These are phyloP conservation scores for Tarsius wallacei DNA, from an alignment of 2,797 vertebrate genomes.

Conservation along the genomic window DNA sequence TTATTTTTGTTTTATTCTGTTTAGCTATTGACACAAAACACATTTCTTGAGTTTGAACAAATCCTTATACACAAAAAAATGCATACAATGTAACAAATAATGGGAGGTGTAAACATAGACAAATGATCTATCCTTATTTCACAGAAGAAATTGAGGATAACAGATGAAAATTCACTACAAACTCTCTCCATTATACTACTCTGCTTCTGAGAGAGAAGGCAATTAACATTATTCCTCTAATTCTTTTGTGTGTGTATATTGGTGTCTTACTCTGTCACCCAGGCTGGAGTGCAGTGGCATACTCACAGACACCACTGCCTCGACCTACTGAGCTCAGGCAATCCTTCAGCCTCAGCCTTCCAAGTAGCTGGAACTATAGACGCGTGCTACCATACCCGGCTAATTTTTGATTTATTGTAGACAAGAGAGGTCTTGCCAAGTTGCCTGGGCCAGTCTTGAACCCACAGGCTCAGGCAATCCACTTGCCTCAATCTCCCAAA, in stretches of 20 bases:
- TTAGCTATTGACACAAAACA: conserved; percentile 21
- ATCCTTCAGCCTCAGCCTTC: too few relatives aligned
- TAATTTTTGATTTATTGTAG: too few relatives aligned
- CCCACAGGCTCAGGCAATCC: too few relatives aligned
- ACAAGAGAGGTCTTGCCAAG: too few relatives aligned
- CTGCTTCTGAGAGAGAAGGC: conserved; percentile 26
- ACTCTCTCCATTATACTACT: neutral
- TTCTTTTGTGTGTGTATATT: neutral
- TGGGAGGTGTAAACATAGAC: neutral
- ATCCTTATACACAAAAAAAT: conserved; percentile 50
- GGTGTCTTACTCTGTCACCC: too few relatives aligned
- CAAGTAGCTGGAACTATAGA: too few relatives aligned
- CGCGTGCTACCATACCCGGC: too few relatives aligned
- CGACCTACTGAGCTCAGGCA: too few relatives aligned
- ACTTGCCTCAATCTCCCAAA: too few relatives aligned
- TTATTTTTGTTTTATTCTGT: neutral
- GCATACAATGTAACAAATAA: neutral
- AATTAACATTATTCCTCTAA: neutral
- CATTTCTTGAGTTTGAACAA: conserved; percentile 36
- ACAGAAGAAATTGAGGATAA: neutral
- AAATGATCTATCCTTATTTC: neutral
- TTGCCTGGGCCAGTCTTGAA: too few relatives aligned
- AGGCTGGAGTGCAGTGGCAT: too few relatives aligned
- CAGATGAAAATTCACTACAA: conserved; percentile 25
- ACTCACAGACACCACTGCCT: too few relatives aligned